Evolutionary conservation across 2,888 invertebrate species (phyloP).

Genomic region (Pollenia labialis): DNA sequence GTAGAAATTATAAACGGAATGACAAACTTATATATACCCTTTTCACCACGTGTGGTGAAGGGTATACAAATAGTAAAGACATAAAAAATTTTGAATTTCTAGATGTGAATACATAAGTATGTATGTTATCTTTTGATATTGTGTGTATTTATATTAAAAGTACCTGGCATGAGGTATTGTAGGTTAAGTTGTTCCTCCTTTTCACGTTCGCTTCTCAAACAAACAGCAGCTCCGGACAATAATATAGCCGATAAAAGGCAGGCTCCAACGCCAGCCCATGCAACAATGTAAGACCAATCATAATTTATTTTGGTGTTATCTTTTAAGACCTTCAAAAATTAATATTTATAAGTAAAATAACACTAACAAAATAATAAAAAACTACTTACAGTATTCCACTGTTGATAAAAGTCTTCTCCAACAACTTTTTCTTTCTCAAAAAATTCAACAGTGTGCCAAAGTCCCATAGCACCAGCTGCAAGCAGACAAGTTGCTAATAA

Average conservation of each 20-base stretch:
- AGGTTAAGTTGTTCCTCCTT: conserved; percentile 98
- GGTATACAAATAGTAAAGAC: too few relatives aligned
- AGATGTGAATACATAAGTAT: neutral
- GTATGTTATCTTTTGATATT: neutral
- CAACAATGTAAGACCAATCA: conserved; percentile 98
- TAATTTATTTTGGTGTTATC: conserved; percentile 94
- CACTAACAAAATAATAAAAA: neutral
- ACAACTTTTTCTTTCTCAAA: conserved; percentile 97
- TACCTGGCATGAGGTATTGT: conserved; percentile 99
- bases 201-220: conserved; percentile 96
- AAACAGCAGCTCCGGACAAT: conserved; percentile 96
- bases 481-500: conserved; percentile 88
- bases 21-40: too few relatives aligned
- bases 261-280: conserved; percentile 98
- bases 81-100: neutral
- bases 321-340: conserved; percentile 88
- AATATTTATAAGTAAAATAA: conserved; percentile 19
- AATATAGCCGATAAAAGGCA: conserved; percentile 95
- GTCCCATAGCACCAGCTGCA: conserved; percentile 96
- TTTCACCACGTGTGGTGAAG: too few relatives aligned
- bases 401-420: conserved; percentile 95
- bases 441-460: conserved; percentile 98
- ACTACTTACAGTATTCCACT: conserved; percentile 92
- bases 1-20: too few relatives aligned
- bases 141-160: neutral